Base-by-base conservation (phyloP, 2,113 vertebrate genomes). In the Castor canadensis region DNA sequence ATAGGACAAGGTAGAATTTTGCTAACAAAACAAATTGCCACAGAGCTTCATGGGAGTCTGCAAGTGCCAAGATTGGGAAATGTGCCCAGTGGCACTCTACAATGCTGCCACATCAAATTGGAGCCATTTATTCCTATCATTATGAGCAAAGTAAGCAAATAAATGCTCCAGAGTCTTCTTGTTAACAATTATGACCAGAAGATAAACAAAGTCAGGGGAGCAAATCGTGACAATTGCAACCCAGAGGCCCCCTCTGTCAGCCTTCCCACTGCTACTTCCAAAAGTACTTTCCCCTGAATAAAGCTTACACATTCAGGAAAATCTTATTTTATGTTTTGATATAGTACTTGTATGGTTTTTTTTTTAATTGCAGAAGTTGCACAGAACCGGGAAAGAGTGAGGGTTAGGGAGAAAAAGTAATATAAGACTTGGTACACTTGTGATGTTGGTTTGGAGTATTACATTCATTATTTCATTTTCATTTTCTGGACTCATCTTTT, bases 141-240 rank as follows among this genome's bases (percentile, higher is more conserved):
- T 88, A 92, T 84, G 67, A 77, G 67, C 72, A 87, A 60, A 94
- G 87, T 67, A 87, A 96, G 89, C 54, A 88, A 92, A 87, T 90
- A 66, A 73, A 79, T 38, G 81, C 77, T 72, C 40, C 20, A 22
- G 24, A 49, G 43, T 47, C 69, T 92, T 47, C 43, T 87, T 58
- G 75, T 76, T 56, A 93, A 67, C 54, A 32, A 1, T 69, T 62
- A 58, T 16, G 76, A 92, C 72, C 76, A 49, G 56, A n/a, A 85
- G 84, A 90, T 58, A 82, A 86, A 40, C 47, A 83, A 77, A 95
- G 62, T 66, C 95, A 72, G 43, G 73, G 79, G 62, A 88, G 86
- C 3, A 0, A 32, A 87, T 38, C 71, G 13, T 40, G 32, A 89
- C 64, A 32, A 4, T n/a, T 40, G 72, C 1, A 38, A 92, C 71